Base-by-base conservation (phyloP, 1,140 invertebrate genomes). In the Wiebesia pumilae region DNA sequence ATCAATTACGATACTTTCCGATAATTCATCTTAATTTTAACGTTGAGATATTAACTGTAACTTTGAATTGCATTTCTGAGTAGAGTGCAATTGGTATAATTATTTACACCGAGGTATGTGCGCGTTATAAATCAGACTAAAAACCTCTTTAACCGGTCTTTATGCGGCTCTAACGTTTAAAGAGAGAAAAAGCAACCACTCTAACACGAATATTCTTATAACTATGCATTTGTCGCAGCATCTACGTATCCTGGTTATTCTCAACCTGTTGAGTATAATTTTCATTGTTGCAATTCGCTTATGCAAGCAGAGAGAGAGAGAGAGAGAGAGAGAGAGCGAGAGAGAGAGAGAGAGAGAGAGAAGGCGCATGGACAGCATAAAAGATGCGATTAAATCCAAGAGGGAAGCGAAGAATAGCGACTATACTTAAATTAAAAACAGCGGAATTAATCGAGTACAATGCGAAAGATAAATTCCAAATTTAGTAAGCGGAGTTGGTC, bases 381-480 rank as follows among this genome's bases (percentile, higher is more conserved):
- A 79, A 85, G 65, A 47, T 54, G 40, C 75, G 69, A 79, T 79
- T 79, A 79, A 79, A 84, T 38, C 19, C 40, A 62, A 58, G 54
- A n/a, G 10, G 2, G 38, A 47, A 83, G 3, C 7, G 30, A 33
- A n/a, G 14, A 81, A 30, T 43, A 79, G 14, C 9, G 43, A 27
- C 14, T n/a, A n/a, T n/a, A n/a, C n/a, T n/a, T n/a, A n/a, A n/a
- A 79, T 27, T 77, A 7, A 35, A 80, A 54, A 71, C 43, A 80
- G 58, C 77, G 24, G 43, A 81, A 62, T 85, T 75, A 75, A 85
- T 85, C 79, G 78, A 43, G 51, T 69, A 86, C 73, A n/a, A n/a
- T n/a, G 54, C 65, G 58, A 81, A 75, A 82, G 47, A n/a, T 81
- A 77, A 77, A 86, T 86, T 81, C 67, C 38, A 86, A 86, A 85